Percentiles rank a stretch among this genome's conserved stretches.
phyloP scores from a whole-genome alignment of 2,797 vertebrate species.

The Rhinella marina region DNA sequence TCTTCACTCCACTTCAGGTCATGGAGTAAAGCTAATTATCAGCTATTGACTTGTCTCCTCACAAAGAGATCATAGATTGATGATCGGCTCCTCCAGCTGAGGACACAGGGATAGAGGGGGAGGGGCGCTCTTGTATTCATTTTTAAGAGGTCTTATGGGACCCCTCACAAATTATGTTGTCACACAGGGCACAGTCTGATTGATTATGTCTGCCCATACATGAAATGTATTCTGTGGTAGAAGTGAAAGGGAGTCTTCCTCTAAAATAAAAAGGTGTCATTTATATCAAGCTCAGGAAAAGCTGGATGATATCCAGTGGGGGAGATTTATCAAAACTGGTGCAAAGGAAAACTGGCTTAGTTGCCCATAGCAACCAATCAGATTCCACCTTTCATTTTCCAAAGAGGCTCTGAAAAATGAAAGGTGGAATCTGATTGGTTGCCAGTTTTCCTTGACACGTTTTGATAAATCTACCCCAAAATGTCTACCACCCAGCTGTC shows the following conservation, averaged over 20 bases:
- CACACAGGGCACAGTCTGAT: neutral
- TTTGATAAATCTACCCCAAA: no score
- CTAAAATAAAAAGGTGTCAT: neutral
- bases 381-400: no score
- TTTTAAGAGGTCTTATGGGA: neutral
- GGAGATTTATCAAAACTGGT: no score
- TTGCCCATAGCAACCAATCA: no score
- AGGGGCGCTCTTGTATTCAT: neutral
- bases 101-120: neutral
- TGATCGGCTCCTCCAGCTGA: neutral
- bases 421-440: no score
- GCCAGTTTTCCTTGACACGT: no score
- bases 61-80: conserved; percentile 45
- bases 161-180: neutral
- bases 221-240: neutral
- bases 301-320: neutral
- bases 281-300: neutral
- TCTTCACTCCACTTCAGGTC: conserved; percentile 16
- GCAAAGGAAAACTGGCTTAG: no score
- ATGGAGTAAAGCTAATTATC: conserved; percentile 34
- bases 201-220: neutral
- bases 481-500: neutral
- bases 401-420: no score
- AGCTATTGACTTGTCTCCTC: conserved; percentile 38
- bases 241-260: neutral